Evolutionary conservation across 2,888 invertebrate genomes (phyloP), one percentile per base, ranked within the genome.

Genomic region (Mycalesis mineus): DNA sequence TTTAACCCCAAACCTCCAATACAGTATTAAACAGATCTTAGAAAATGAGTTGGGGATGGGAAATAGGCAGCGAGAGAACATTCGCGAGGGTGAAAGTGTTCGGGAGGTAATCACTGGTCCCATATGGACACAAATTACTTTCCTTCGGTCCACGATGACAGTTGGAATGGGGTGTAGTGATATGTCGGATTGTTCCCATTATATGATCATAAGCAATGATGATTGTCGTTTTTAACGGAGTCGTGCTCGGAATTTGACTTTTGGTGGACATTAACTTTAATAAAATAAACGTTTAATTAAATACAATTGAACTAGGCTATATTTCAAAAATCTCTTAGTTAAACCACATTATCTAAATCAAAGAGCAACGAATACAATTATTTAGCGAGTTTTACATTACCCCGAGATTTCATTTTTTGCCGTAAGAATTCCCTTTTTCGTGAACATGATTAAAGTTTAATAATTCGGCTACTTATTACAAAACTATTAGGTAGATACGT

Each of bases 101-200:
- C 79, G 75, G 80, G 78, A 84, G 85, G 86, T 86, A 88, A 88
- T 88, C 87, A 85, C 82, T 69, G 81, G 80, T 82, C 85, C 88
- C 89, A 89, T 89, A 89, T 89, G 89, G 88, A 73, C 82, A 84
- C 84, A 86, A 87, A 88, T 89, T 88, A 88, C 86, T 85, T 88
- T 83, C 78, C 79, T 77, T 77, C 79, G 75, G 74, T 80, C 77
- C 76, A 70, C 79, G 84, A 84, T 86, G 88, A 88, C 87, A 84
- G 77, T 76, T 75, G 71, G 78, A 72, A 80, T 83, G 73, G 86
- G 85, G 85, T 78, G 79, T 57, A 53, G 55, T 60, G 65, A 63
- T 65, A 64, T 57, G 56, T 57, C 51, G 60, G 52, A 50, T 60
- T 55, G 54, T 55, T 53, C 41, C 55, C 57, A 57, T 70, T 67